A percentile compares a stretch with the other conserved stretches of the same genome.
phyloP scores from a whole-genome alignment of 2,113 vertebrate genomes.

The Pteropus alecto region DNA sequence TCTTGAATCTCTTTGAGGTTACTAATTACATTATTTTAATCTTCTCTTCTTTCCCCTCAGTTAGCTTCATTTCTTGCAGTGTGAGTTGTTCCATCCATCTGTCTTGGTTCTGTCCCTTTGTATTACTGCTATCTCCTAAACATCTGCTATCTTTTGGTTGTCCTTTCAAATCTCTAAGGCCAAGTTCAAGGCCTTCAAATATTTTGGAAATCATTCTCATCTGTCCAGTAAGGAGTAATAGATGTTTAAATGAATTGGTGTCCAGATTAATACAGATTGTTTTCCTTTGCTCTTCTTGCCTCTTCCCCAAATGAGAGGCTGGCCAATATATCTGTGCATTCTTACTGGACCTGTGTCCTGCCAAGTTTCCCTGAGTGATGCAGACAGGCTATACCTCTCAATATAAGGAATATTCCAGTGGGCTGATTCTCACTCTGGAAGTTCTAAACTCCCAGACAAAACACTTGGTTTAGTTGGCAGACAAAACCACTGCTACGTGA shows the following conservation, averaged over 20 bases:
- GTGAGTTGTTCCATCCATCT: neutral
- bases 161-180: neutral
- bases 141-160: neutral
- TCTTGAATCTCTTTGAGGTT: neutral
- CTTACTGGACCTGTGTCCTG: neutral
- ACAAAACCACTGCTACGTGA: neutral
- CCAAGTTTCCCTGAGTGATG: neutral
- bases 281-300: neutral
- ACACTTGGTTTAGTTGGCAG: neutral
- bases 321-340: neutral
- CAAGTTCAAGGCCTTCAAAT: neutral
- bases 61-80: neutral
- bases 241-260: neutral
- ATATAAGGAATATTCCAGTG: neutral
- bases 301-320: neutral
- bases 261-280: neutral
- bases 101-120: neutral
- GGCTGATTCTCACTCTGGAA: neutral
- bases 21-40: neutral
- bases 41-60: neutral
- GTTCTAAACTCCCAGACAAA: neutral
- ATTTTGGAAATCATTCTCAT: neutral
- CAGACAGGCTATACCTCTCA: neutral
- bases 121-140: neutral
- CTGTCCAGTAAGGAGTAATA: neutral